These are phyloP conservation scores for Scaeva pyrastri DNA, from an alignment of 2,888 invertebrate genomes.

Conservation along the genomic window DNA sequence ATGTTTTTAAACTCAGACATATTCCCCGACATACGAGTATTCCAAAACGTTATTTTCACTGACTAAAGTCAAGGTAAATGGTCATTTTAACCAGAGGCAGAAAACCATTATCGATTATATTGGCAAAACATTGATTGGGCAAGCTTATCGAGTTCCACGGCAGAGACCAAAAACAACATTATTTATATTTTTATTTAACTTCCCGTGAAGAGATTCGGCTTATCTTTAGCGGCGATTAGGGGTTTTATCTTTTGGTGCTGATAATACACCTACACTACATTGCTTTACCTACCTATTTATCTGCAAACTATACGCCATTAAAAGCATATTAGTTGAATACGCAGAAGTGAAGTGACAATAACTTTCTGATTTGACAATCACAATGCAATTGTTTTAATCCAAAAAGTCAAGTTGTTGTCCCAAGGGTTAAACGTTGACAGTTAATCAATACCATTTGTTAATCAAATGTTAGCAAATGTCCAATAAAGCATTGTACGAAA, in stretches of 20 bases:
- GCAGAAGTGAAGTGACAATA: slow-evolving; percentile 1
- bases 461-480: neutral
- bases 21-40: slow-evolving; percentile 15
- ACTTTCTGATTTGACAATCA: neutral
- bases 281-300: neutral
- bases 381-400: neutral
- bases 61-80: slow-evolving; percentile 69
- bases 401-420: neutral
- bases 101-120: slow-evolving; percentile 69
- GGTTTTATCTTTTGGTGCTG: slow-evolving; percentile 12
- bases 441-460: neutral
- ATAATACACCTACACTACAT: neutral
- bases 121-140: slow-evolving; percentile 66
- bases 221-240: slow-evolving; percentile 67
- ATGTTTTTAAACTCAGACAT: slow-evolving; percentile 6
- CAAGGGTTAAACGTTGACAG: too few species aligned
- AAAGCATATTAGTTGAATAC: neutral
- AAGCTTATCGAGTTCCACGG: slow-evolving; percentile 49
- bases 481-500: neutral
- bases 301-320: neutral
- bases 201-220: slow-evolving; percentile 44
- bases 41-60: slow-evolving; percentile 50
- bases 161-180: slow-evolving; percentile 36
- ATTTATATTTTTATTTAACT: slow-evolving; percentile 51
- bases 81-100: slow-evolving; percentile 56